Evolutionary conservation across 2,113 vertebrate genomes (phyloP).

Genomic region (Solea senegalensis): DNA sequence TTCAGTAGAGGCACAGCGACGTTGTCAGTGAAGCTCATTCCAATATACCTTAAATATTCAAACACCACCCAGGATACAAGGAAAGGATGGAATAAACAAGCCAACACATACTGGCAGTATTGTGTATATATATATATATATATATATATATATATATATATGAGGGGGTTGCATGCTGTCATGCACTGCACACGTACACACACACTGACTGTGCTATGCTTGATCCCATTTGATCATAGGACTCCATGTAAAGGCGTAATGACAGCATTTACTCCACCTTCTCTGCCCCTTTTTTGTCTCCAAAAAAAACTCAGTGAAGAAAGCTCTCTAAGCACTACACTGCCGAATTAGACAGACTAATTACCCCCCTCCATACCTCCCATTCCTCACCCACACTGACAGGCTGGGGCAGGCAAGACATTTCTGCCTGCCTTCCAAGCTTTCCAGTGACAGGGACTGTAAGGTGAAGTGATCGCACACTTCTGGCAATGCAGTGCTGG

Average conservation of each 20-base stretch:
- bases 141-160: background rate
- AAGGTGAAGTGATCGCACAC: constrained; percentile 1
- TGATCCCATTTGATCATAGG: constrained; percentile 29
- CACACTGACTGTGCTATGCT: background rate
- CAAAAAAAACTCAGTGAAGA: constrained; percentile 8
- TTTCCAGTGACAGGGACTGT: constrained; percentile 10
- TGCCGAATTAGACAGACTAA: constrained; percentile 74
- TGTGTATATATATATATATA: constrained; percentile 8
- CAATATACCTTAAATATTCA: background rate
- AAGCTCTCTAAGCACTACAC: constrained; percentile 39
- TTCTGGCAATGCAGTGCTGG: constrained; percentile 2
- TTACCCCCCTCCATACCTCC: constrained; percentile 64
- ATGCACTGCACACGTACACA: constrained; percentile 19
- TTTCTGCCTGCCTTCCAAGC: constrained; percentile 16
- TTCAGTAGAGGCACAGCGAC: constrained; percentile 2
- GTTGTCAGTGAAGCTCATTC: background rate
- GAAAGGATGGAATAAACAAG: constrained; percentile 63
- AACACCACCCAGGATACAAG: constrained; percentile 4
- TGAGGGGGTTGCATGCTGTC: constrained; percentile 11
- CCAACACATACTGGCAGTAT: constrained; percentile 57
- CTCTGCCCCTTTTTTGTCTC: background rate
- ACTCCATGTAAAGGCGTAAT: constrained; percentile 30
- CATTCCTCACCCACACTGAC: constrained; percentile 60
- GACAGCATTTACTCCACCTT: constrained; percentile 44
- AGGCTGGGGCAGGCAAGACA: constrained; percentile 62